phyloP scores from a whole-genome alignment of 2,113 vertebrate species.

The Psettodes erumei region DNA sequence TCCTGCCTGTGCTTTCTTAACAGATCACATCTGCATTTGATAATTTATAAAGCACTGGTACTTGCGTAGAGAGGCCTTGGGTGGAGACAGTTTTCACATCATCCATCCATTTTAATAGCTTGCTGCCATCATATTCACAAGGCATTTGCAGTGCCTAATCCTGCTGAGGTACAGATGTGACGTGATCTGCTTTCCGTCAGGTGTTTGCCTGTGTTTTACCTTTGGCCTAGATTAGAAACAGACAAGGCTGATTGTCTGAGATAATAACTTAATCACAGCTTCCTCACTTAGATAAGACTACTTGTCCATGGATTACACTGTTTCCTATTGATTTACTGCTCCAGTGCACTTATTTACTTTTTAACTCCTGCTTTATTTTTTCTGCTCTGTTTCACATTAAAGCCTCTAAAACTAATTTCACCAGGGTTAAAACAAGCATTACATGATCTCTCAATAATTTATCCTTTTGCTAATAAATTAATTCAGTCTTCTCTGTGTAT shows the following conservation, averaged over 20 bases:
- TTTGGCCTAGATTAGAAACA: conserved; percentile 70
- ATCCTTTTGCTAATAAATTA: conserved; percentile 25
- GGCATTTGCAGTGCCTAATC: conserved; percentile 33
- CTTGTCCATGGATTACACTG: conserved; percentile 67
- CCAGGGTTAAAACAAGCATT: conserved; percentile 24
- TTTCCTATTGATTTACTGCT: conserved; percentile 67
- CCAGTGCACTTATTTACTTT: conserved; percentile 56
- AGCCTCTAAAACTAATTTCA: conserved; percentile 28
- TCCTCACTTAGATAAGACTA: conserved; percentile 59
- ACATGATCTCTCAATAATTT: conserved; percentile 14
- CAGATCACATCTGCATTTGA: conserved; percentile 32
- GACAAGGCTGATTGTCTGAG: conserved; percentile 57
- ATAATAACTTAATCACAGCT: conserved; percentile 70
- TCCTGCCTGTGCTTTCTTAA: conserved; percentile 36
- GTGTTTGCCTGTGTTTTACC: conserved; percentile 63
- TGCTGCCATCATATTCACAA: conserved; percentile 34
- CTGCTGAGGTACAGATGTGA: conserved; percentile 32
- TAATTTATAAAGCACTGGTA: conserved; percentile 22
- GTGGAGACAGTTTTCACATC: conserved; percentile 33
- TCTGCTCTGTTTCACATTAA: conserved; percentile 25
- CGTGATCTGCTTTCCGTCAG: conserved; percentile 46
- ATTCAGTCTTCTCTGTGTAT: conserved; percentile 7
- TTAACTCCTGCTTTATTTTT: conserved; percentile 43
- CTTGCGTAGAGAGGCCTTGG: conserved; percentile 33
- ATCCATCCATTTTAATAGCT: conserved; percentile 51